A percentile compares a stretch with the other conserved stretches of the same genome.
Conservation (phyloP, 2,797 vertebrate species). For the Channa striata region DNA sequence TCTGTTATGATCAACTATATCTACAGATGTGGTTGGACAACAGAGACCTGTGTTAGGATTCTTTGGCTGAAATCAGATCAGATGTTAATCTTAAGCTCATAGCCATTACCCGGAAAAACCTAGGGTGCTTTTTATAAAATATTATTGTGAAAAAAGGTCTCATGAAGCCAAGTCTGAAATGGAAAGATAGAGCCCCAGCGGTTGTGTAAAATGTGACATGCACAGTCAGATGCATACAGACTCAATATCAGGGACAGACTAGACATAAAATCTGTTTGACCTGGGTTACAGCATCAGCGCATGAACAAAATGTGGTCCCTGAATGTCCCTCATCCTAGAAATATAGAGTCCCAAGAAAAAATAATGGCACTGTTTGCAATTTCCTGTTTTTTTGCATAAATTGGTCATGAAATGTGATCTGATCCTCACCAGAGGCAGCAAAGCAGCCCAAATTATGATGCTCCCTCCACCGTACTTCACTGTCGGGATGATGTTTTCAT, state of each 20-base stretch:
- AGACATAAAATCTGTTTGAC: background rate
- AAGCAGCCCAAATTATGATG: no score
- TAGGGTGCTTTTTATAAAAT: conserved; percentile 37
- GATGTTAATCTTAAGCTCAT: conserved; percentile 71
- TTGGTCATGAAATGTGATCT: no score
- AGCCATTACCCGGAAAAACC: conserved; percentile 50
- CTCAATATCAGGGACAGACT: no score
- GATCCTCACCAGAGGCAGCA: no score
- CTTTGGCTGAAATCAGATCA: conserved; percentile 72
- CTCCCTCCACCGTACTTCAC: no score
- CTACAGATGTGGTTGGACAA: conserved; percentile 77
- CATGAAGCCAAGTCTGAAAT: conserved; percentile 37
- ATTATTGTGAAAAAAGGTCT: conserved; percentile 25
- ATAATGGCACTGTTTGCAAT: background rate
- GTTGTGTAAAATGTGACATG: conserved; percentile 18
- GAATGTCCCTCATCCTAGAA: background rate
- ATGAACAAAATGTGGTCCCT: background rate
- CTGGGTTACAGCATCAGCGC: no score
- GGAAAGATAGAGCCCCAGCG: conserved; percentile 5
- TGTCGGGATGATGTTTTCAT: no score
- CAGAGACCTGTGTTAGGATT: conserved; percentile 68
- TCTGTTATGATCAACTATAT: conserved; percentile 75
- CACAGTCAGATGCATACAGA: background rate
- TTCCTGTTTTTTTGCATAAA: no score
- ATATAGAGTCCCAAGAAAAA: background rate